Conservation (phyloP, 2,113 vertebrate species). For the Gymnogyps californianus region DNA sequence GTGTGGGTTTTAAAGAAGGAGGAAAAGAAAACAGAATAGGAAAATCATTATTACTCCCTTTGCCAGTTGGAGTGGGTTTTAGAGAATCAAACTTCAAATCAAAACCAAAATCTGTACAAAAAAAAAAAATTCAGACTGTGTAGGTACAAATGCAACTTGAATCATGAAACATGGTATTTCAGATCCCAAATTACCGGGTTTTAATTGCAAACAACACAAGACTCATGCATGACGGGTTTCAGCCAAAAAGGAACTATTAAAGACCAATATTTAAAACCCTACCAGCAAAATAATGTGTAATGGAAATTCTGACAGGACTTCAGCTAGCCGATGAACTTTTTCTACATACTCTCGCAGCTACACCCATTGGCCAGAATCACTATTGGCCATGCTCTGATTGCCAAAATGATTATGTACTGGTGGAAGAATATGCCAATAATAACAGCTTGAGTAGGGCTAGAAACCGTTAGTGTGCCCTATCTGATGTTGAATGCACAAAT, state of each 20-base stretch:
- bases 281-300: not conserved
- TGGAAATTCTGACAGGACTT: conserved; percentile 33
- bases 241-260: not conserved
- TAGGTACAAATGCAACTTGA: not conserved
- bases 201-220: not conserved
- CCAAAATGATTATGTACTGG: not conserved
- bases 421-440: conserved; percentile 22
- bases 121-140: not conserved
- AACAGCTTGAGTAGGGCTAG: not conserved
- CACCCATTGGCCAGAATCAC: not conserved
- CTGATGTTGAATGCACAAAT: not conserved
- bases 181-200: not conserved
- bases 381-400: not conserved
- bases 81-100: not conserved
- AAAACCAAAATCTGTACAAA: not conserved
- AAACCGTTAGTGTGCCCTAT: not conserved
- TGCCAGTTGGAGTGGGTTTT: not conserved
- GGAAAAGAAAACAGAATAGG: not conserved
- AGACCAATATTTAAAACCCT: conserved; percentile 8
- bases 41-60: not conserved
- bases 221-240: not conserved
- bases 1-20: not conserved
- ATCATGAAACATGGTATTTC: not conserved
- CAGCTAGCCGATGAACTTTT: not conserved
- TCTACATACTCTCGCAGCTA: not conserved